Percentiles rank a stretch among this genome's conserved stretches.
These are phyloP conservation scores for Myotis davidii DNA, from an alignment of 2,113 vertebrate species.

Conservation along the genomic window DNA sequence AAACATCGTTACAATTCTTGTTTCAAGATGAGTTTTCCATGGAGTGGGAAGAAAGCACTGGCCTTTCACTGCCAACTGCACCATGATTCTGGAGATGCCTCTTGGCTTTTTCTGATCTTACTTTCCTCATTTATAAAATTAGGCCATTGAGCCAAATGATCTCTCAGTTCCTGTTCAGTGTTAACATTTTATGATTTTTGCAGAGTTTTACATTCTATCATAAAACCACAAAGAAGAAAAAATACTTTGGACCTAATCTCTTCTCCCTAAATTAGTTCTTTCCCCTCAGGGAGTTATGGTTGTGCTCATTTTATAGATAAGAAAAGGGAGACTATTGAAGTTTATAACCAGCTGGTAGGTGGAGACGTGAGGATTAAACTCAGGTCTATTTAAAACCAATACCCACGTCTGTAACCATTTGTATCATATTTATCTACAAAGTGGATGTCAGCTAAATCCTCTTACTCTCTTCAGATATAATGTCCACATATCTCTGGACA, in stretches of 20 bases:
- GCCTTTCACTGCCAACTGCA: neutral
- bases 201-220: conserved; percentile 49
- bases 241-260: conserved; percentile 24
- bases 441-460: neutral
- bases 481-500: neutral
- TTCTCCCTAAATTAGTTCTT: neutral
- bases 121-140: conserved; percentile 36
- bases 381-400: neutral
- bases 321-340: neutral
- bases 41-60: neutral
- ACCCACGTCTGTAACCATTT: neutral
- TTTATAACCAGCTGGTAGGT: neutral
- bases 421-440: neutral
- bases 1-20: conserved; percentile 40
- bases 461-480: neutral
- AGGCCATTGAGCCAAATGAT: conserved; percentile 21
- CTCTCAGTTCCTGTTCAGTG: neutral
- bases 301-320: neutral
- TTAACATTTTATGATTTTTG: conserved; percentile 51
- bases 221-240: conserved; percentile 50
- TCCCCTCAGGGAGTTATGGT: neutral
- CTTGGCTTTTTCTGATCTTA: conserved; percentile 13
- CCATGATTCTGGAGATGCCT: neutral
- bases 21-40: conserved; percentile 32
- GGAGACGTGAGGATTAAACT: neutral